Evolutionary conservation across 2,888 invertebrate species (phyloP).

Genomic region (Tetrapedia diversipes): DNA sequence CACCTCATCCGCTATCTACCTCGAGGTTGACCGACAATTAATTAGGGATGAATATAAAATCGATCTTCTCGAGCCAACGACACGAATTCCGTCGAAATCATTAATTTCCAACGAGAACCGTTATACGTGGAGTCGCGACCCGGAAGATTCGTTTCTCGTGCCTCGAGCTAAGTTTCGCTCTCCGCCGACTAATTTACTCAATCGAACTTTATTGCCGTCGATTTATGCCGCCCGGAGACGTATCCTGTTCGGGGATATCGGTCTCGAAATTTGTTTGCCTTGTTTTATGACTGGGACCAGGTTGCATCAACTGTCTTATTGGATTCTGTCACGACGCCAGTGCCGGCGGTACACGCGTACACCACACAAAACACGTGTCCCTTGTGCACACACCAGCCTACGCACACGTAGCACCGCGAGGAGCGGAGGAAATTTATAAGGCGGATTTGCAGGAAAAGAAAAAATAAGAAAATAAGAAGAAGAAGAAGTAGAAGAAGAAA

Average conservation of each 20-base stretch:
- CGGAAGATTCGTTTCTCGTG: neutral
- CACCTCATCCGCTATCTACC: conserved; percentile 41
- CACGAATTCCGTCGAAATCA: too few species aligned
- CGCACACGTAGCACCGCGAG: neutral
- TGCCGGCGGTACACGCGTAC: conserved; percentile 37
- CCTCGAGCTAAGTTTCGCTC: neutral
- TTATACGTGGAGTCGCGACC: neutral
- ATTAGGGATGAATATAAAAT: conserved; percentile 48
- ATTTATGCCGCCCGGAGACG: conserved; percentile 53
- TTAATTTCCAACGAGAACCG: conserved; percentile 9
- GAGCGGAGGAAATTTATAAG: neutral
- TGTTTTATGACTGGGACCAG: conserved; percentile 81
- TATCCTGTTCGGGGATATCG: conserved; percentile 46
- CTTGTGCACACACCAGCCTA: conserved; percentile 16
- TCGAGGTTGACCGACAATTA: conserved; percentile 53
- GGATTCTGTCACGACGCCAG: conserved; percentile 76
- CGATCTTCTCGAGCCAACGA: neutral
- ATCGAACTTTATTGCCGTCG: conserved; percentile 51
- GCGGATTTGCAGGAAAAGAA: neutral
- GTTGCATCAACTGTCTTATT: conserved; percentile 80
- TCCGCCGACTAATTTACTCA: conserved; percentile 55
- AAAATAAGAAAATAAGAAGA: neutral
- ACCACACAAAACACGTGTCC: conserved; percentile 30
- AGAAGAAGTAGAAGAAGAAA: too few species aligned
- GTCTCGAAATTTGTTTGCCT: conserved; percentile 81